Base-by-base conservation (phyloP, 2,797 vertebrate species). In the Brachyalestes nurse region DNA sequence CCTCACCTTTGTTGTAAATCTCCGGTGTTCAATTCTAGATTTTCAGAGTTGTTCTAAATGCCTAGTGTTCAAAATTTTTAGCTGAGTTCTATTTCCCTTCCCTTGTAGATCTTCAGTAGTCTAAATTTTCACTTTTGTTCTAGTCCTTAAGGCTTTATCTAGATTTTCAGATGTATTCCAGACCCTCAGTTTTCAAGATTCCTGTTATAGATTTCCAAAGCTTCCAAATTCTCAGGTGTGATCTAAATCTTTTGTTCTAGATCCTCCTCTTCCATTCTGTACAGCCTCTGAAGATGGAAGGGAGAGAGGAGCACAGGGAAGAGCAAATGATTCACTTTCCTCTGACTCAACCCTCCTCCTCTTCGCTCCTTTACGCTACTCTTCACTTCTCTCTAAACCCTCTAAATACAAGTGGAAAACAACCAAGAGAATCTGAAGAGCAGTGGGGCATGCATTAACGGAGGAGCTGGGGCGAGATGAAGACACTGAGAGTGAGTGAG, bases 371-470 rank as follows among this genome's bases (percentile, higher is more conserved):
- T 66, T 62, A 80, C 79, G 71, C 47, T 66, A 17, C 69, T 53
- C 40, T 57, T 62, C 40, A 72, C 38, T 53, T 53, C 84, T 76
- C 79, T 58, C 74, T 28, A 78, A 79, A 87, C 91, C 82, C n/a
- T 78, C 82, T 58, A 75, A 83, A 88, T 79, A 82, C 53, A 78
- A 82, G 64, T 69, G 76, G 40, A 82, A 78, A 82, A 57, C 61
- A 71, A 61, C 62, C 17, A 51, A 78, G 71, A 61, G 71, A 78
- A 75, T 69, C 69, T 62, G 45, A 60, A n/a, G 74, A 60, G 21
- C 82, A 87, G 71, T 66, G 72, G 88, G 79, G 83, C 82, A 78
- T 9, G 71, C 71, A 72, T 55, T 57, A 58, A 72, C 55, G 28
- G 28, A 34, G 62, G 71, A 19, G 14, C 34, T 19, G 55, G 73